Evolutionary conservation across 2,888 invertebrate genomes (phyloP).

Genomic region (Hymenopus coronatus): DNA sequence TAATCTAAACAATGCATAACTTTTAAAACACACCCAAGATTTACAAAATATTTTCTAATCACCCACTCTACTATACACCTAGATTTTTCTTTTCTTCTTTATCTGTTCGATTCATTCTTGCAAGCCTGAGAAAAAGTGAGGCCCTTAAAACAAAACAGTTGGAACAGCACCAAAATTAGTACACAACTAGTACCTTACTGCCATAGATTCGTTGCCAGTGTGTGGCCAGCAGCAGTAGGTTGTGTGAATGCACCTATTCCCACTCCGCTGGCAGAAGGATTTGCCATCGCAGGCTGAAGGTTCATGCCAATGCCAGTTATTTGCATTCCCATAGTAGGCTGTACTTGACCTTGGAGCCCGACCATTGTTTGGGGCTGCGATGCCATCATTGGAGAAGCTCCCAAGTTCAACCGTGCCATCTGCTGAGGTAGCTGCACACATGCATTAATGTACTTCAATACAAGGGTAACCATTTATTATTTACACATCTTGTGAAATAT

Average conservation of each 20-base stretch:
- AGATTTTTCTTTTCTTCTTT: not conserved
- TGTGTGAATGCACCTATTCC: slow-evolving; percentile 27
- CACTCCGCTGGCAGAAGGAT: slow-evolving; percentile 9
- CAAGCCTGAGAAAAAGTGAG: not conserved
- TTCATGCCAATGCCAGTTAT: slow-evolving; percentile 7
- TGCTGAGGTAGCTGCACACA: slow-evolving; percentile 35
- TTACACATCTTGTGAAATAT: too few relatives aligned
- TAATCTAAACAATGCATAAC: not conserved
- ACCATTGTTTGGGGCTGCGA: not conserved
- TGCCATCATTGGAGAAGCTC: slow-evolving; percentile 18
- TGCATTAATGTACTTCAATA: not conserved
- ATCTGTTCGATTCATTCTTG: not conserved
- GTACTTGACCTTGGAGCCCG: not conserved
- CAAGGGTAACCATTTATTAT: not conserved
- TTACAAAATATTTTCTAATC: not conserved
- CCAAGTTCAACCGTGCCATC: slow-evolving; percentile 35
- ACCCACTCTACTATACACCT: not conserved
- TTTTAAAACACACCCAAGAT: not conserved
- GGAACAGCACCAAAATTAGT: not conserved
- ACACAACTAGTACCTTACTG: slow-evolving; percentile 33
- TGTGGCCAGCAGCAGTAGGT: slow-evolving; percentile 35
- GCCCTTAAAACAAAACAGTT: not conserved
- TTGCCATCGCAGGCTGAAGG: not conserved
- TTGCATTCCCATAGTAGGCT: slow-evolving; percentile 12
- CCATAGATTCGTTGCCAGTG: slow-evolving; percentile 40